phyloP scores from a whole-genome alignment of 2,113 vertebrate genomes.

The Lipotes vexillifer region DNA sequence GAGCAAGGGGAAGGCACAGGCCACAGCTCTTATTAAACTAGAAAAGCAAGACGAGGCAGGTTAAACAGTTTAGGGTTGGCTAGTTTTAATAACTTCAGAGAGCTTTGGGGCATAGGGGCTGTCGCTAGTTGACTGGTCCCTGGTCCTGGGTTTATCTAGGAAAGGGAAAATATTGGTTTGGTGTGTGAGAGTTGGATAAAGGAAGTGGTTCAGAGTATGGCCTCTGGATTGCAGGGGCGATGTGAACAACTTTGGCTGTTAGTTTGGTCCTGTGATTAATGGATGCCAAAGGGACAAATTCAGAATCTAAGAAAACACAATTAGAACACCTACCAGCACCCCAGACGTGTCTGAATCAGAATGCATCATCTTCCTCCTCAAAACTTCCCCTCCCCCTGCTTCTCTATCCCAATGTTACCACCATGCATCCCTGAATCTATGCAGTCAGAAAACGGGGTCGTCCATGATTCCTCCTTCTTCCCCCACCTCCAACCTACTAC shows the following conservation, averaged over 20 bases:
- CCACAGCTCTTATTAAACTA: not conserved
- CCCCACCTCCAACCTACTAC: not conserved
- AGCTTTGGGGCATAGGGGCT: not conserved
- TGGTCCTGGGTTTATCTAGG: not conserved
- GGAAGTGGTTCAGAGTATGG: not conserved
- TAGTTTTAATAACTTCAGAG: not conserved
- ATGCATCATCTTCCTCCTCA: not conserved
- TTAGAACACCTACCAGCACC: not conserved
- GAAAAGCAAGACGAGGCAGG: not conserved
- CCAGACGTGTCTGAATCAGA: not conserved
- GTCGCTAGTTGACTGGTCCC: not conserved
- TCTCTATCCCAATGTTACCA: not conserved
- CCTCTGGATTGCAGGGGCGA: not conserved
- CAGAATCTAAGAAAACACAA: not conserved
- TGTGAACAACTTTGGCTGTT: not conserved
- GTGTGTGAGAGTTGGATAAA: not conserved
- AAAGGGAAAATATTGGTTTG: not conserved
- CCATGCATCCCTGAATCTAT: not conserved
- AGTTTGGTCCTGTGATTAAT: not conserved
- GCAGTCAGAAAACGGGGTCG: not conserved
- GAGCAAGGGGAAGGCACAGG: not conserved
- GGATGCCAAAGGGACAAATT: not conserved
- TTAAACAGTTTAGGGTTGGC: not conserved
- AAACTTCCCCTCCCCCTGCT: not conserved
- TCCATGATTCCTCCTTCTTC: not conserved